phyloP scores from a whole-genome alignment of 2,113 vertebrate genomes.

The Noctilio leporinus region DNA sequence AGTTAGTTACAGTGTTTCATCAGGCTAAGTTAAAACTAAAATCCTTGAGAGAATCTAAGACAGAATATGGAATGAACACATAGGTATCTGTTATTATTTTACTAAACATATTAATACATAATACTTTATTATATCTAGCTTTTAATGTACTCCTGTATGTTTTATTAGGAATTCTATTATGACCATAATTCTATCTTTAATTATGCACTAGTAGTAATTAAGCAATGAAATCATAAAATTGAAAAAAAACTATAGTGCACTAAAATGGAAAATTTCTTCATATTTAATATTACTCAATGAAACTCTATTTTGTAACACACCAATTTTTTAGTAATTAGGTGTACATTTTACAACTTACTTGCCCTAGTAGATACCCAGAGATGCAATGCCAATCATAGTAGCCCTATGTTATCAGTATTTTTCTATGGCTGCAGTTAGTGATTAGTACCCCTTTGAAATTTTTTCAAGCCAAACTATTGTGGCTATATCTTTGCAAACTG shows the following conservation, averaged over 20 bases:
- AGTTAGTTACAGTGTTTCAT: neutral
- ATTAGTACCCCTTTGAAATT: neutral
- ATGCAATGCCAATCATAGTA: neutral
- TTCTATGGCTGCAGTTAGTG: neutral
- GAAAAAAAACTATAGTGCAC: neutral
- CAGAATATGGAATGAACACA: neutral
- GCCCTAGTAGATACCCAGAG: neutral
- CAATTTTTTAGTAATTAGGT: neutral
- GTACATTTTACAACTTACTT: neutral
- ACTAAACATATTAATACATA: neutral
- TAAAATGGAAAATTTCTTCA: slow-evolving; percentile 6
- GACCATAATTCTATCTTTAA: neutral
- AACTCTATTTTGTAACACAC: neutral
- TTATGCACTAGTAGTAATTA: neutral
- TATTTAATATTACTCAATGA: neutral
- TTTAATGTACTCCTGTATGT: neutral
- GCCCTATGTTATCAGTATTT: neutral
- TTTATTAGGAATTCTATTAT: neutral
- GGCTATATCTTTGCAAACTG: neutral
- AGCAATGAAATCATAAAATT: neutral
- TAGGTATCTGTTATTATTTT: neutral
- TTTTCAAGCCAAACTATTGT: neutral
- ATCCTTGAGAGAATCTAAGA: neutral
- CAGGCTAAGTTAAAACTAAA: neutral
- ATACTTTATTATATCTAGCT: neutral